Evolutionary conservation across 2,888 invertebrate genomes (phyloP).

Genomic region (Hydriomena furcata): DNA sequence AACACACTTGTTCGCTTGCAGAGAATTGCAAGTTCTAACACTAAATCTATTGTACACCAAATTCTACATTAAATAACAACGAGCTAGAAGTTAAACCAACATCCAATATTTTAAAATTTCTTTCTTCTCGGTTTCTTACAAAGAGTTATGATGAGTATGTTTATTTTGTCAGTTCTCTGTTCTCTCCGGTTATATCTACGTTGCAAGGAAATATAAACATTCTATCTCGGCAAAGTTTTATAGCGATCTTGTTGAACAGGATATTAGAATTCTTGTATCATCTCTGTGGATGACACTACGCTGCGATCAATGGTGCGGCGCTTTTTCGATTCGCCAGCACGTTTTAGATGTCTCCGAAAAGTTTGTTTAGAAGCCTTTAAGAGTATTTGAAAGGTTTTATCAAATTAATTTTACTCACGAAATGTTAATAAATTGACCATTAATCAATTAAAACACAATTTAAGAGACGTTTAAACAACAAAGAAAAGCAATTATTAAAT

Average conservation of each 20-base stretch:
- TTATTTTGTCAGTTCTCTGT: conserved; percentile 12
- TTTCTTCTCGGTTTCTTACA: neutral
- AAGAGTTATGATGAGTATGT: conserved; percentile 14
- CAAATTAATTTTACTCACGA: neutral
- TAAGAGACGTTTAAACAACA: conserved; percentile 7
- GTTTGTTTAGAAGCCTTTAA: neutral
- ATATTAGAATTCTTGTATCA: conserved; percentile 51
- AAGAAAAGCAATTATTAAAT: conserved; percentile 6
- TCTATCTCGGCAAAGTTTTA: conserved; percentile 36
- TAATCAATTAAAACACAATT: neutral
- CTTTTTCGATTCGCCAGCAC: neutral
- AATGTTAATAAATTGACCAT: neutral
- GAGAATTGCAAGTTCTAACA: no score
- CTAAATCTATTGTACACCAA: no score
- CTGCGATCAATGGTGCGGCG: conserved; percentile 3
- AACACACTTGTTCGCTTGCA: no score
- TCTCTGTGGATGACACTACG: conserved; percentile 34
- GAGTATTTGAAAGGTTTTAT: no score
- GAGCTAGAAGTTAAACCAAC: conserved; percentile 12
- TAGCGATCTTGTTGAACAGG: conserved; percentile 47
- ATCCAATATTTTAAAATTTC: conserved; percentile 1
- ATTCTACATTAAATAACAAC: conserved; percentile 14
- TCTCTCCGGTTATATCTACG: conserved; percentile 4
- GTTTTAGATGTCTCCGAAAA: conserved; percentile 3
- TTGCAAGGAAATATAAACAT: conserved; percentile 33